phyloP scores from a whole-genome alignment of 2,113 vertebrate species.

The Picathartes gymnocephalus region DNA sequence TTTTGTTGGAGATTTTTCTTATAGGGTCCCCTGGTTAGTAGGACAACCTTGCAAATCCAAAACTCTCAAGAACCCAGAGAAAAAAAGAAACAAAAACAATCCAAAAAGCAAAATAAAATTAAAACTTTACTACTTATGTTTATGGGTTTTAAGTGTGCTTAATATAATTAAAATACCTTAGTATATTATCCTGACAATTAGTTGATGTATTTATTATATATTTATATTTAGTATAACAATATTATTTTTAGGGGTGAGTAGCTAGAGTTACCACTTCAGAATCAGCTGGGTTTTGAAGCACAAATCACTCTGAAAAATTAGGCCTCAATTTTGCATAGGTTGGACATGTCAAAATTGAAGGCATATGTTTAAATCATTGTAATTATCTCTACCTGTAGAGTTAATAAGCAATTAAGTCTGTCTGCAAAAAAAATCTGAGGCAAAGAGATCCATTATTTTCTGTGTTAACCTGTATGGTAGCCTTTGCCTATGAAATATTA shows the following conservation, averaged over 20 bases:
- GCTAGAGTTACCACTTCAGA: neutral
- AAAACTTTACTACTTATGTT: neutral
- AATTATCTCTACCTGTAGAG: neutral
- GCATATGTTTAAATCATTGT: neutral
- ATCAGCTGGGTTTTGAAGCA: neutral
- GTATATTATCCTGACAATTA: neutral
- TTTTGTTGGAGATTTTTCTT: neutral
- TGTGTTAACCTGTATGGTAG: neutral
- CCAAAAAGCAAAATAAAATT: neutral
- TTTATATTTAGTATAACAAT: neutral
- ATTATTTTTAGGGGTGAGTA: neutral
- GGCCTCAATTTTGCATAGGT: neutral
- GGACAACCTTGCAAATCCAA: neutral
- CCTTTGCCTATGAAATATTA: neutral
- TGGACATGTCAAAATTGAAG: neutral
- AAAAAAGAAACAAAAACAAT: neutral
- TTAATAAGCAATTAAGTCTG: neutral
- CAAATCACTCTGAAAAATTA: neutral
- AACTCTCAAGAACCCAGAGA: neutral
- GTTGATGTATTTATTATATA: neutral
- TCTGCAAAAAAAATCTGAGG: neutral
- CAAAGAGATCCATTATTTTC: neutral
- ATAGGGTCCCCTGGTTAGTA: neutral
- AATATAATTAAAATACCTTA: neutral
- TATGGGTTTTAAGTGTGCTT: neutral